Evolutionary conservation across 2,797 vertebrate species (phyloP).

Genomic region (Cossypha dichroa): DNA sequence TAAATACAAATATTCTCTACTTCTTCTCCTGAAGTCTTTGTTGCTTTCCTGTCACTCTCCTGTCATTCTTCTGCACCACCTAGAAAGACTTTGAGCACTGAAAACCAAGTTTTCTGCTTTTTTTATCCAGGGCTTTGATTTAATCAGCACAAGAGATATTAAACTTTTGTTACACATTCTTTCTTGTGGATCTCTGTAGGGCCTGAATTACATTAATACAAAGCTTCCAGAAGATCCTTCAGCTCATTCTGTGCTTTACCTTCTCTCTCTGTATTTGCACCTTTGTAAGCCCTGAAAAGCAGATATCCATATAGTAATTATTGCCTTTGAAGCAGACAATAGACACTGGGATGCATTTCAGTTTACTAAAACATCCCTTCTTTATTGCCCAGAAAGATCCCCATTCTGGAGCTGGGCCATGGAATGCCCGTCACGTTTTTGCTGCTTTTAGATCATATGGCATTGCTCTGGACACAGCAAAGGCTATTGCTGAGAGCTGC

Average conservation of each 20-base stretch:
- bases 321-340: background rate
- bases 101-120: background rate
- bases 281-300: background rate
- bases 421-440: background rate
- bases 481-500: rapidly evolving
- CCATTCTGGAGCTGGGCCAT: background rate
- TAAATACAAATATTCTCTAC: constrained; percentile 46
- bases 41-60: background rate
- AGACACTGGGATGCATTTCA: background rate
- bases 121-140: background rate
- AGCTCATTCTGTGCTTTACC: background rate
- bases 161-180: background rate
- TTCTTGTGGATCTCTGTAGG: background rate
- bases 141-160: background rate
- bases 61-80: background rate
- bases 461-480: background rate
- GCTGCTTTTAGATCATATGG: background rate
- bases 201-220: background rate
- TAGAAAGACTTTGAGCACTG: background rate
- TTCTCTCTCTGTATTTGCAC: background rate
- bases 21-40: background rate
- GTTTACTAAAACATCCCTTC: background rate
- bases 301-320: background rate
- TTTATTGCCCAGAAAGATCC: background rate
- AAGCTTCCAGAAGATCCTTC: background rate